phyloP scores from a whole-genome alignment of 2,888 invertebrate genomes.

The Epicampocera succincta region DNA sequence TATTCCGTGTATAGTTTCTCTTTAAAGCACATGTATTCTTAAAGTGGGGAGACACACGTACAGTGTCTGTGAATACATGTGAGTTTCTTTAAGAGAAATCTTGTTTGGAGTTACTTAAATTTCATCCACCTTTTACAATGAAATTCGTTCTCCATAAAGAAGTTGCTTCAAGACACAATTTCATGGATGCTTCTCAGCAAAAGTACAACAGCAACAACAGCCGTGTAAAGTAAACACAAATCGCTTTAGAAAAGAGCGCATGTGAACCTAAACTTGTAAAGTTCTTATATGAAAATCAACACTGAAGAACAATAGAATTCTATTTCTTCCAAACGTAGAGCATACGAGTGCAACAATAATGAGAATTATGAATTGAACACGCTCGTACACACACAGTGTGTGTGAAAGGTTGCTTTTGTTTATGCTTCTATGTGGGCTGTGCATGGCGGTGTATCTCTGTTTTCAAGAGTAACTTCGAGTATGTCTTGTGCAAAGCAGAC shows the following conservation, averaged over 20 bases:
- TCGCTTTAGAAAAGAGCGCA: conserved; percentile 49
- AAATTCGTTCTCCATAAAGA: not conserved
- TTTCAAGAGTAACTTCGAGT: conserved; percentile 70
- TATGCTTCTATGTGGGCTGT: not conserved
- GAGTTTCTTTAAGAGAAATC: conserved; percentile 35
- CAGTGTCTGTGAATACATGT: conserved; percentile 67
- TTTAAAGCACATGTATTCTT: conserved; percentile 31
- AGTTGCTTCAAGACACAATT: conserved; percentile 1
- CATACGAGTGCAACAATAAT: conserved; percentile 8
- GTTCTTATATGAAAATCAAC: not conserved
- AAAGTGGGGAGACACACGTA: conserved; percentile 69
- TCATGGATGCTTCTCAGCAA: conserved; percentile 43
- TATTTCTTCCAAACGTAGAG: conserved; percentile 26
- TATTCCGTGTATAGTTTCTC: conserved; percentile 16
- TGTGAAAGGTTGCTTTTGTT: conserved; percentile 22
- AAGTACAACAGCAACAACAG: not conserved
- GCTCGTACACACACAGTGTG: too few relatives aligned
- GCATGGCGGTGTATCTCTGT: not conserved
- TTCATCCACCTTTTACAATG: conserved; percentile 49
- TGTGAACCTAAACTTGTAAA: conserved; percentile 40
- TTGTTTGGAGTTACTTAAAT: conserved; percentile 14
- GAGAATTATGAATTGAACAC: conserved; percentile 44
- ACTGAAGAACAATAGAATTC: conserved; percentile 2
- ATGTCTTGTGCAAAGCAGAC: conserved; percentile 68
- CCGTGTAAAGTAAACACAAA: not conserved